These are phyloP conservation scores for Caranx ignobilis DNA, from an alignment of 2,113 vertebrate genomes.

Conservation along the genomic window DNA sequence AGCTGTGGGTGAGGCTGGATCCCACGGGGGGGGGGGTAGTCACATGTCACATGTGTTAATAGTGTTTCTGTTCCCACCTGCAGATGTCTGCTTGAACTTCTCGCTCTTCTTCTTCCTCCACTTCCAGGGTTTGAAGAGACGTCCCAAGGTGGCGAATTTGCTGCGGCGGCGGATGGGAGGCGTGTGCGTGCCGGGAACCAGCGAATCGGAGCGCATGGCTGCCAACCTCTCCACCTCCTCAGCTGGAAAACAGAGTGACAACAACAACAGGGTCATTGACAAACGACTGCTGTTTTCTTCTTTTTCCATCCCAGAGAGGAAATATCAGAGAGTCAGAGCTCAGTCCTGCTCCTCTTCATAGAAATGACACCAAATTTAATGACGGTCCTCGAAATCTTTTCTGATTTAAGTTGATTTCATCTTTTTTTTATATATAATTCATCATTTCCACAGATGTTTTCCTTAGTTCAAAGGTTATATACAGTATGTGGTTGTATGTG, in stretches of 20 bases:
- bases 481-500: too few relatives aligned
- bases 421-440: neutral
- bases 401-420: neutral
- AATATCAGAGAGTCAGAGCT: too few relatives aligned
- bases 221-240: conserved; percentile 97
- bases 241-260: conserved; percentile 78
- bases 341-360: too few relatives aligned
- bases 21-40: neutral
- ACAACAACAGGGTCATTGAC: neutral
- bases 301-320: too few relatives aligned
- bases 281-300: neutral
- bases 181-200: conserved; percentile 97
- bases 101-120: conserved; percentile 99
- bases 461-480: too few relatives aligned
- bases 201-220: conserved; percentile 97
- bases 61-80: conserved; percentile 84
- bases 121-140: conserved; percentile 98
- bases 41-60: too few relatives aligned
- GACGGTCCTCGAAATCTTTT: neutral
- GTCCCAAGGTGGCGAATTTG: conserved; percentile 95
- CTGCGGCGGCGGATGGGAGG: conserved; percentile 96
- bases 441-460: too few relatives aligned
- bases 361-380: neutral
- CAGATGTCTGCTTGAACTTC: conserved; percentile 98
- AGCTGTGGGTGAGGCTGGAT: neutral